These are phyloP conservation scores for Thalpophila matura DNA, from an alignment of 2,888 invertebrate genomes.

Conservation along the genomic window DNA sequence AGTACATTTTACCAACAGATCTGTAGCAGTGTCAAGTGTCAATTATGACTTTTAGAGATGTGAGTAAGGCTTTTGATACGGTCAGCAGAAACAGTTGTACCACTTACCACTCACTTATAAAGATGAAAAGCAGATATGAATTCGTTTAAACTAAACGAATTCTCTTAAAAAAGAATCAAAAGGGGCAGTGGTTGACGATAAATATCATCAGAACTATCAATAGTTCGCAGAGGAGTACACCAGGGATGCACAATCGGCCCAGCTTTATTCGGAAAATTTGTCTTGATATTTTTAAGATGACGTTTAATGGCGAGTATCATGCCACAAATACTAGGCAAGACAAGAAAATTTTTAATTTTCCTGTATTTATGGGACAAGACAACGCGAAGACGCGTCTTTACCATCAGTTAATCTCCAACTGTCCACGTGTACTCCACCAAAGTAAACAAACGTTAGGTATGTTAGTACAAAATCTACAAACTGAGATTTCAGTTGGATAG, in stretches of 20 bases:
- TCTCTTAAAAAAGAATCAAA: background rate
- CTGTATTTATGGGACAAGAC: too few relatives aligned
- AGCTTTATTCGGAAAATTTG: background rate
- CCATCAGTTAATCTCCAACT: too few relatives aligned
- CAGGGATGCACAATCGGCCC: conserved; percentile 15
- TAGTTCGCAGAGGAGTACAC: background rate
- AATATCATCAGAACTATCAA: background rate
- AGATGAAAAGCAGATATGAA: background rate
- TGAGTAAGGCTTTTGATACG: conserved; percentile 12
- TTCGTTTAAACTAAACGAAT: too few relatives aligned
- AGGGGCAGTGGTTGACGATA: background rate
- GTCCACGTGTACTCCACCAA: too few relatives aligned
- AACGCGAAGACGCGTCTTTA: too few relatives aligned
- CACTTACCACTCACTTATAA: background rate
- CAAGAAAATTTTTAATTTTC: too few relatives aligned
- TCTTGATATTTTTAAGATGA: background rate
- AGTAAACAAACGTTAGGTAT: too few relatives aligned
- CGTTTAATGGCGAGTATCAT: background rate
- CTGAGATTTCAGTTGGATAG: too few relatives aligned
- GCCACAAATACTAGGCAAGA: too few relatives aligned
- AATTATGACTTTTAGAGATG: background rate
- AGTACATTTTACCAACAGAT: background rate
- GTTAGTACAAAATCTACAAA: too few relatives aligned
- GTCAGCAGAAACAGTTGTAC: background rate
- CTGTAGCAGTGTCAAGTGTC: background rate